These are phyloP conservation scores for Cryptomyrus ogoouensis DNA, from an alignment of 2,113 vertebrate species.

Conservation along the genomic window DNA sequence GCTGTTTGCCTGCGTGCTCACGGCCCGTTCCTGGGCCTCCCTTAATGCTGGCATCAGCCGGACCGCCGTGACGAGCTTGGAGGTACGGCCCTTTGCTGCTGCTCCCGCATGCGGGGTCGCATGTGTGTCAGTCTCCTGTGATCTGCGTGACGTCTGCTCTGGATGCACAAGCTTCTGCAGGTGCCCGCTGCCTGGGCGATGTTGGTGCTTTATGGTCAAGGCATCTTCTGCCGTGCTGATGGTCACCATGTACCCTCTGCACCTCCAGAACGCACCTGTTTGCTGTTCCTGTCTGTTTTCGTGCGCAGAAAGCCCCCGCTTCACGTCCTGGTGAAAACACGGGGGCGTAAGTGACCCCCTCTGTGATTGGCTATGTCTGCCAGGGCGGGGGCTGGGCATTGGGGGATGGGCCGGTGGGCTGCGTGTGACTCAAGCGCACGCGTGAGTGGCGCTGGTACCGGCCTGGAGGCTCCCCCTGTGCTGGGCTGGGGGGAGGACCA, in stretches of 20 bases:
- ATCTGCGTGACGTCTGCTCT: neutral
- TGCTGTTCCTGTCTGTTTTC: neutral
- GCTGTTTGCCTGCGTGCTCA: constrained; percentile 88
- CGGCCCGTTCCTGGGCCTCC: constrained; percentile 82
- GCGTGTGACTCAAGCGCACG: constrained; percentile 23
- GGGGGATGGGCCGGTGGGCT: constrained; percentile 5
- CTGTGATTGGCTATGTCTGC: neutral
- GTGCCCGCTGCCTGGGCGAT: neutral
- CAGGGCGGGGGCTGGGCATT: constrained; percentile 11
- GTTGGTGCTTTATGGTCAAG: neutral
- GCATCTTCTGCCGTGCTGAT: neutral
- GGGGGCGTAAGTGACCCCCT: constrained; percentile 3
- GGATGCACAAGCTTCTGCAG: neutral
- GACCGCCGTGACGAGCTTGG: constrained; percentile 66
- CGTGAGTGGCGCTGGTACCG: constrained; percentile 17
- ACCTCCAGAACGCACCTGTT: neutral
- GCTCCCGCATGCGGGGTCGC: neutral
- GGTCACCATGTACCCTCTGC: neutral
- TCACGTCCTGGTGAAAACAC: neutral
- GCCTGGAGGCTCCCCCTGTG: constrained; percentile 32
- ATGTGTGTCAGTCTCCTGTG: neutral
- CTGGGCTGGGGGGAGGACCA: constrained; percentile 30
- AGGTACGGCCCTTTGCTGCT: constrained; percentile 60
- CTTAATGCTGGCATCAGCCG: constrained; percentile 79
- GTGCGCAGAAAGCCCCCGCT: neutral